Conservation (phyloP, 2,113 vertebrate genomes). For the Mirounga angustirostris region DNA sequence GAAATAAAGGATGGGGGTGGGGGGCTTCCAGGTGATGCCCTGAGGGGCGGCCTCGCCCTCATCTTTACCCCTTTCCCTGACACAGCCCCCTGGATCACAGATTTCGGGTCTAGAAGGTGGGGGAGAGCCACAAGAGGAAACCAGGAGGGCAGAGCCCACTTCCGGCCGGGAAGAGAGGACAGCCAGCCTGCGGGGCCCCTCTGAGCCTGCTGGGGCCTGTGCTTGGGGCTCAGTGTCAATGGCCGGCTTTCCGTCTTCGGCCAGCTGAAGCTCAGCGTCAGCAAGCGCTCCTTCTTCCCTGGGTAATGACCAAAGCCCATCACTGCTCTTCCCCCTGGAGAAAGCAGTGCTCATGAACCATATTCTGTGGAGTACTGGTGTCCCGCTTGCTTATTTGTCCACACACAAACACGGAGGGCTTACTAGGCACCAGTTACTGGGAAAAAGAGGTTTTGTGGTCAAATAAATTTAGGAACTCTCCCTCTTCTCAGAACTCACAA, state of each 20-base stretch:
- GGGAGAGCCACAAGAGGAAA: background rate
- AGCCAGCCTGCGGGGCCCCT: background rate
- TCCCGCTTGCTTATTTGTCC: background rate
- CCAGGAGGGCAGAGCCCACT: background rate
- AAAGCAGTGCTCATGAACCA: accelerated
- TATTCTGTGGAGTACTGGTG: accelerated
- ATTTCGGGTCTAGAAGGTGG: too few relatives aligned
- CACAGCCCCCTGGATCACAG: background rate
- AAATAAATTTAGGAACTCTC: background rate
- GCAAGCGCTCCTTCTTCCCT: background rate
- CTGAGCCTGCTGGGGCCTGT: accelerated
- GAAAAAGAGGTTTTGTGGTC: background rate
- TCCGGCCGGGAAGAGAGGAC: background rate
- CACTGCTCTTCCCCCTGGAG: background rate
- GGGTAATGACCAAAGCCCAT: too few relatives aligned
- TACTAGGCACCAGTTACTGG: accelerated
- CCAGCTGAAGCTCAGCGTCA: background rate
- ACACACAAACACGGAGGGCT: background rate
- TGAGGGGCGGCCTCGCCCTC: background rate
- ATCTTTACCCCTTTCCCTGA: background rate
- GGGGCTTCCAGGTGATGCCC: background rate
- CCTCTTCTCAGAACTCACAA: background rate
- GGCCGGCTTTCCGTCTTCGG: background rate
- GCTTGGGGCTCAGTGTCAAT: accelerated
- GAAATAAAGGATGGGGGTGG: background rate